Evolutionary conservation across 2,797 vertebrate species (phyloP), one percentile per base, ranked within the genome.

Genomic region (Clarias platycephalus): DNA sequence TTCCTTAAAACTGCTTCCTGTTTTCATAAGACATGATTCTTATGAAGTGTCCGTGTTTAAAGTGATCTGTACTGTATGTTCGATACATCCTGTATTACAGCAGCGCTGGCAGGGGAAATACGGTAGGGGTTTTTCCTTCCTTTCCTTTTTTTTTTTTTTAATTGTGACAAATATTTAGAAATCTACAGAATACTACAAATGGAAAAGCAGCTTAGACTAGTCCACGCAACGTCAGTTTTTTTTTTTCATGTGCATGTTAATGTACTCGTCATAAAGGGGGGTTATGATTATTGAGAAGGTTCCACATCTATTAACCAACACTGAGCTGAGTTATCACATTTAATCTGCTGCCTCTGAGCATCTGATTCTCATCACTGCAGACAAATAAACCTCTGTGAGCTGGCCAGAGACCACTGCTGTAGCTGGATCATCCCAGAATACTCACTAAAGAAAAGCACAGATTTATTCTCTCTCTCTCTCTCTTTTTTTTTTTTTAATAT

Each of bases 301-400:
- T 78, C 31, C 6, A 67, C 49, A 28, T n/a, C 77, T 28, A 20
- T 7, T 24, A 68, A 13, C 37, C 79, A n/a, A 8, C 44, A 72
- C 57, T 24, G 20, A 62, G 40, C 79, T 79, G 70, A 78, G 15
- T 75, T 18, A 77, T n/a, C 77, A 53, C 70, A 81, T 57, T 28
- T 0, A 64, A 66, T 81, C 57, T 63, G 7, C 53, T 82, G 5
- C 13, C 26, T 16, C 74, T 77, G 55, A 81, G 7, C 80, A 81
- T 18, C 83, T 85, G 80, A 83, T 83, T 84, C 4, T 7, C 57
- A 86, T 87, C 12, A 81, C 44, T 83, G 68, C 66, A 72, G 79
- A 85, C 80, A 83, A 66, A 82, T 22, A 44, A 20, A 26, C 24
- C 22, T 83, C 3, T 81, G 64, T 84, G 16, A 55, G 9, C 68